phyloP scores from a whole-genome alignment of 2,888 invertebrate genomes.

The Podotricha telesiphe region DNA sequence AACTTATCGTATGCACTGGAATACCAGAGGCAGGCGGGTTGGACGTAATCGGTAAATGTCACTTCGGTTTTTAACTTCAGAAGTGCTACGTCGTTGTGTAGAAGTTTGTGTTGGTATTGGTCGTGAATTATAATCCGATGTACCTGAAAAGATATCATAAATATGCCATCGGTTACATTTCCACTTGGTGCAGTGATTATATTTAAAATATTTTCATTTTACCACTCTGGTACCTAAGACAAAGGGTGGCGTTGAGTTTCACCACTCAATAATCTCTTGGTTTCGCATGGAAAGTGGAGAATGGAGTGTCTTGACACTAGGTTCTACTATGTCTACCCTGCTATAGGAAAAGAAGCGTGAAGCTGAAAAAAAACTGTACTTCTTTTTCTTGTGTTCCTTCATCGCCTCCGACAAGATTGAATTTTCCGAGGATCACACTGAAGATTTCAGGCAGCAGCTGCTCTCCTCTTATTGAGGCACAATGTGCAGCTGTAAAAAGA shows the following conservation, averaged over 20 bases:
- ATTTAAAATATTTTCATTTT: too few relatives aligned
- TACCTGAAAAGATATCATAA: conserved; percentile 47
- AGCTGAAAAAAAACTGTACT: conserved; percentile 43
- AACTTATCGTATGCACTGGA: conserved; percentile 50
- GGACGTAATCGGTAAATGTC: conserved; percentile 57
- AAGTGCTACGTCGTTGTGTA: conserved; percentile 62
- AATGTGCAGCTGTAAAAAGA: conserved; percentile 59
- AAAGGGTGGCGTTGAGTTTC: too few relatives aligned
- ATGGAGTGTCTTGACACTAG: too few relatives aligned
- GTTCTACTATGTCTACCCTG: too few relatives aligned
- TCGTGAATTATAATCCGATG: conserved; percentile 57
- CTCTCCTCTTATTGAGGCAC: conserved; percentile 52
- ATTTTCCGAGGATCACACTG: conserved; percentile 60
- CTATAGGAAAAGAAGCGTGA: too few relatives aligned
- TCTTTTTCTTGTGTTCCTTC: conserved; percentile 56
- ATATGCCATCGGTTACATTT: neutral
- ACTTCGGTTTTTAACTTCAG: conserved; percentile 60
- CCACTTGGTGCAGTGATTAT: too few relatives aligned
- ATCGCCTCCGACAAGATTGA: conserved; percentile 60
- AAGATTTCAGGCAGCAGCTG: conserved; percentile 55
- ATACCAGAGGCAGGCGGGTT: conserved; percentile 66
- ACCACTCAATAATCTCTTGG: too few relatives aligned
- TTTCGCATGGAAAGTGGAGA: too few relatives aligned
- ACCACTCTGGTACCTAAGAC: too few relatives aligned
- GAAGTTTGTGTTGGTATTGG: conserved; percentile 44